These are phyloP conservation scores for Hydractinia symbiolongicarpus DNA, from an alignment of 30 jellyfish, hydroid and myxozoan genomes.

Conservation along the genomic window DNA sequence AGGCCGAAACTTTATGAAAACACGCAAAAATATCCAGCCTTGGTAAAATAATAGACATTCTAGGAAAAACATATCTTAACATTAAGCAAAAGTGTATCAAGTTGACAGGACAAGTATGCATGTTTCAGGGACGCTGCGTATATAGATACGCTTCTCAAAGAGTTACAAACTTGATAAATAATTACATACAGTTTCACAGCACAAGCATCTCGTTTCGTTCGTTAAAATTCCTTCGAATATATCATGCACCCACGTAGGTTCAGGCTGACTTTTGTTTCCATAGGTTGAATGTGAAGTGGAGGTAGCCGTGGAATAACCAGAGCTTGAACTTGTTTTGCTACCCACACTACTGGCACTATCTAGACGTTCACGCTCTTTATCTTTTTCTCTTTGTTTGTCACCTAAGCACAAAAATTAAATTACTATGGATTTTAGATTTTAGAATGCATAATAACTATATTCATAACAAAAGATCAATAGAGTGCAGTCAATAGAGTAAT, in stretches of 20 bases:
- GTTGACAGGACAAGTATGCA: too few relatives aligned
- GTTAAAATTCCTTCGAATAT: conserved; percentile 95
- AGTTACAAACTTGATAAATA: too few relatives aligned
- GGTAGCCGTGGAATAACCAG: conserved; percentile 81
- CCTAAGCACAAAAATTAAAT: conserved; percentile 13
- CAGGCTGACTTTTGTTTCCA: conserved; percentile 63
- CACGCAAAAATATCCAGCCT: too few relatives aligned
- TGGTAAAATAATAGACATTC: too few relatives aligned
- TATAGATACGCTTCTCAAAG: too few relatives aligned
- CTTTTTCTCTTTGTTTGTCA: conserved; percentile 75
- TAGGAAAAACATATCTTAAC: too few relatives aligned
- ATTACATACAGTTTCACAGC: conserved; percentile 83
- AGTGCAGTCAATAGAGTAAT: too few relatives aligned
- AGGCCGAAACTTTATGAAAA: too few relatives aligned
- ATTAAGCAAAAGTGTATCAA: too few relatives aligned
- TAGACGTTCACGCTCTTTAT: conserved; percentile 76
- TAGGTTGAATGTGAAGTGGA: conserved; percentile 25
- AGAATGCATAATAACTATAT: too few relatives aligned
- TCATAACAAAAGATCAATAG: too few relatives aligned
- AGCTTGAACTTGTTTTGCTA: conserved; percentile 75
- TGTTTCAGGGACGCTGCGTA: too few relatives aligned
- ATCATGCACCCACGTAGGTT: conserved; percentile 98
- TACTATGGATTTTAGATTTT: neutral
- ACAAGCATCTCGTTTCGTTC: conserved; percentile 89
- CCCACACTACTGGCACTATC: conserved; percentile 92